Base-by-base conservation (phyloP, 2,113 vertebrate species). In the Melospiza melodia region DNA sequence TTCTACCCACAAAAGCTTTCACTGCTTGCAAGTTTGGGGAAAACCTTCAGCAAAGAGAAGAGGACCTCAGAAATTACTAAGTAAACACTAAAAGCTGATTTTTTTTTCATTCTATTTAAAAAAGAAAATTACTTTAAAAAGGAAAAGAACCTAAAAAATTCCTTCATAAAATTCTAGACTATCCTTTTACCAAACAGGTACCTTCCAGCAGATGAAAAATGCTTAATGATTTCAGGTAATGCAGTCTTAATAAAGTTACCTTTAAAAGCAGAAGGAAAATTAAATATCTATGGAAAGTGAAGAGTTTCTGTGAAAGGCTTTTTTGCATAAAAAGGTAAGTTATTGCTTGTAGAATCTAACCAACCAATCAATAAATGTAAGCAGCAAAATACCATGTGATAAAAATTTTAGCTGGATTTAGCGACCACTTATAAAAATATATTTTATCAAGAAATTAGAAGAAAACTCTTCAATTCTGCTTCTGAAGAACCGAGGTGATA, bases 11-110 rank as follows among this genome's bases (percentile, higher is more conserved):
- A 43, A 76, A 55, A 62, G 1, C 37, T 4, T 63, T 67, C 11
- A 39, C 11, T 9, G 17, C 8, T 67, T 58, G 5, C 6, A 61
- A 30, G 35, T 12, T 44, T 54, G 31, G 21, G 25, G 9, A 44
- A 73, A 30, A 74, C 2, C 6, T 52, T 41, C 61, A 62, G 8
- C 21, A 35, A 72, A 12, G 11, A 67, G 24, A 1, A 73, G 22
- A 68, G 13, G 8, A 48, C 6, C 19, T 10, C 5, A 52, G 25
- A 66, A 51, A 51, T 43, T 51, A 22, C 5, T 43, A 48, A 52
- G 3, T 4, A 46, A 75, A 67, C 1, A 20, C 2, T 19, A 51
- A 39, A 43, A 33, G 2, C 8, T 39, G 2, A 4, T 7, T 21
- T 62, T 7, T 21, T 62, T 21, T 62, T 61, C 5, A 51, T 55